Base-by-base conservation (phyloP, 2,113 vertebrate genomes). In the Gallinago paraguaiae region DNA sequence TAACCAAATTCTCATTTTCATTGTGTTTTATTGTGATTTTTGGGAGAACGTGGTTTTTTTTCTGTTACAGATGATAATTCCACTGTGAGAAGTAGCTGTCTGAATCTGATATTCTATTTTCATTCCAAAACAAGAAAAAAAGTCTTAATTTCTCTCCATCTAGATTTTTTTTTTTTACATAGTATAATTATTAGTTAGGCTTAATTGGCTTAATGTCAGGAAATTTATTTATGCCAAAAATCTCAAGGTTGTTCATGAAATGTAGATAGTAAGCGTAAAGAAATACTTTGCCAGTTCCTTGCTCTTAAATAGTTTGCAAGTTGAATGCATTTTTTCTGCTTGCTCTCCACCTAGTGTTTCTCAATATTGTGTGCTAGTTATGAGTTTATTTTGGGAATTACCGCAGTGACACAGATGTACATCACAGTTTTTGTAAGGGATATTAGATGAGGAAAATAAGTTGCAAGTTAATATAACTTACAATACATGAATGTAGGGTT, bases 81-180 rank as follows among this genome's bases (percentile, higher is more conserved):
- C 39, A 19, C 3, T 15, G 6, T 43, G 35, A 64, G 68, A 77
- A 67, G 2, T 11, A 37, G 1, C 0, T 56, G 17, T 27, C 30
- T 54, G 63, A 91, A 46, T 15, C 18, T 85, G 31, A 46, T 30
- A 10, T 2, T 35, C 2, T 20, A 1, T 17, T 60, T 86, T 69
- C 5, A 12, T 78, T 77, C 11, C 9, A 37, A 69, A 60, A n/a
- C 7, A 71, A 35, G 11, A 6, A 4, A 28, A 14, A 31, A 48
- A 54, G 15, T 0, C 4, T 18, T 18, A 31, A 11, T 10, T 80
- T 64, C 1, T 59, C 1, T 4, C 1, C 1, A 27, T 27, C 1
- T n/a, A 39, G 3, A 10, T 43, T 1, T 15, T 57, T 72, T 69
- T 80, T 23, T 37, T 22, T 45, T 45, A 18, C 39, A 4, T 13